Conservation (phyloP, 2,888 invertebrate species). For the Volucella inanis region DNA sequence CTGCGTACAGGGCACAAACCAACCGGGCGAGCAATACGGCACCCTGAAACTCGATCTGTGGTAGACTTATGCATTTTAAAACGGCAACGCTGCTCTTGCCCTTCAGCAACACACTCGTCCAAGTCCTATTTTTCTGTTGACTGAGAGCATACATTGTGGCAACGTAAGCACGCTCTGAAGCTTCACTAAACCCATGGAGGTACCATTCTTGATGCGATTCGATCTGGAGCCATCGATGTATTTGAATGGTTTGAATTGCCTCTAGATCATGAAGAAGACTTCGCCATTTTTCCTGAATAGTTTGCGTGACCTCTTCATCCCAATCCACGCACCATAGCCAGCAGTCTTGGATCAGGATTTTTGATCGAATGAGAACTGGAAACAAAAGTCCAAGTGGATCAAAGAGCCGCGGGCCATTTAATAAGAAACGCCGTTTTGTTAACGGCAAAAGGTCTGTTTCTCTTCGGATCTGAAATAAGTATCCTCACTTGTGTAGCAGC, state of each 20-base stretch:
- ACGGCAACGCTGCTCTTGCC: constrained; percentile 7
- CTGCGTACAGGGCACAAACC: not conserved
- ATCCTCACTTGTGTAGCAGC: not conserved
- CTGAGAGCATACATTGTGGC: constrained; percentile 2
- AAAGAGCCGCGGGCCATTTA: not conserved
- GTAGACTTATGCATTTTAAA: too few relatives aligned
- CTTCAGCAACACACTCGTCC: not conserved
- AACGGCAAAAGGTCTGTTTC: not conserved
- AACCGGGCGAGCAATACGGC: not conserved
- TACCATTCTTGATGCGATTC: too few relatives aligned
- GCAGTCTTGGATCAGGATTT: constrained; percentile 3
- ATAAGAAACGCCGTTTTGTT: constrained; percentile 3
- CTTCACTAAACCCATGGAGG: constrained; percentile 23
- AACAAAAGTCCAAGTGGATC: not conserved
- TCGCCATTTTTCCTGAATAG: too few relatives aligned
- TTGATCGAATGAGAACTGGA: not conserved
- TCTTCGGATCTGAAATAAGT: not conserved
- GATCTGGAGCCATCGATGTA: too few relatives aligned
- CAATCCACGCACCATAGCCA: constrained; percentile 5
- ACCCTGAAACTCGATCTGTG: constrained; percentile 18
- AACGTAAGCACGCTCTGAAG: constrained; percentile 25
- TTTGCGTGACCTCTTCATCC: constrained; percentile 3
- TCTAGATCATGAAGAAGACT: too few relatives aligned
- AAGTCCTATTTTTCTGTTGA: not conserved
- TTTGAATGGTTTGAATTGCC: too few relatives aligned